Conservation (phyloP, 1,140 invertebrate genomes). For the Drosophila malerkotliana region DNA sequence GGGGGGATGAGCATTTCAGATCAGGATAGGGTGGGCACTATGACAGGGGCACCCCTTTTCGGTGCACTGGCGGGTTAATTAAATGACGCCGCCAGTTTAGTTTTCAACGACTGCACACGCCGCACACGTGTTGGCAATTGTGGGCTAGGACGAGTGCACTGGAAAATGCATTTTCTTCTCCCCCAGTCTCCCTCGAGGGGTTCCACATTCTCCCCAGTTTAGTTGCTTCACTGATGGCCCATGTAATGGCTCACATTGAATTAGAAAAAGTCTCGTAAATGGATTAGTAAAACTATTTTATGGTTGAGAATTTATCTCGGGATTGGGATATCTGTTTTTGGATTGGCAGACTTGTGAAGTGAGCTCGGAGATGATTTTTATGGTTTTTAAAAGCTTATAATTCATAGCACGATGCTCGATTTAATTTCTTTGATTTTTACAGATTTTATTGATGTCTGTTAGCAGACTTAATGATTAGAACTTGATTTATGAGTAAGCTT, state of each 20-base stretch:
- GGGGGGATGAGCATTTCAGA: neutral
- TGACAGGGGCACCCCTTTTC: slow-evolving; percentile 13
- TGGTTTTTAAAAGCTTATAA: slow-evolving; percentile 10
- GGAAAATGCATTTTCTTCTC: slow-evolving; percentile 23
- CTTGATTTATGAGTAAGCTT: too few relatives aligned
- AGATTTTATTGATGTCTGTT: neutral
- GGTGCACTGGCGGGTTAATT: slow-evolving; percentile 70
- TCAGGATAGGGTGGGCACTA: neutral
- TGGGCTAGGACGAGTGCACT: neutral
- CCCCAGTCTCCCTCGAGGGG: neutral
- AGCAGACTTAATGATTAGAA: neutral
- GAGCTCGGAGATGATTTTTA: slow-evolving; percentile 8
- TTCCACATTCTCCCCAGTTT: slow-evolving; percentile 29
- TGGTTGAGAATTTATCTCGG: slow-evolving; percentile 13
- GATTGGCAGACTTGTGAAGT: slow-evolving; percentile 13
- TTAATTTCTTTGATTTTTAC: neutral
- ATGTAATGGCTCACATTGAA: slow-evolving; percentile 44
- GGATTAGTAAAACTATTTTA: slow-evolving; percentile 50
- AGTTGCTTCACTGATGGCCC: slow-evolving; percentile 27
- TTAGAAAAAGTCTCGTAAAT: slow-evolving; percentile 66
- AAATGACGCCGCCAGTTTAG: slow-evolving; percentile 75
- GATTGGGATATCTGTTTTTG: slow-evolving; percentile 31
- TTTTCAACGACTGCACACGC: slow-evolving; percentile 46
- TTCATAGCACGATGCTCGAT: neutral
- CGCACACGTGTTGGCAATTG: slow-evolving; percentile 79